A percentile compares a stretch with the other conserved stretches of the same genome.
Evolutionary conservation across 2,888 invertebrate species (phyloP).

Genomic region (Lymantria monacha): DNA sequence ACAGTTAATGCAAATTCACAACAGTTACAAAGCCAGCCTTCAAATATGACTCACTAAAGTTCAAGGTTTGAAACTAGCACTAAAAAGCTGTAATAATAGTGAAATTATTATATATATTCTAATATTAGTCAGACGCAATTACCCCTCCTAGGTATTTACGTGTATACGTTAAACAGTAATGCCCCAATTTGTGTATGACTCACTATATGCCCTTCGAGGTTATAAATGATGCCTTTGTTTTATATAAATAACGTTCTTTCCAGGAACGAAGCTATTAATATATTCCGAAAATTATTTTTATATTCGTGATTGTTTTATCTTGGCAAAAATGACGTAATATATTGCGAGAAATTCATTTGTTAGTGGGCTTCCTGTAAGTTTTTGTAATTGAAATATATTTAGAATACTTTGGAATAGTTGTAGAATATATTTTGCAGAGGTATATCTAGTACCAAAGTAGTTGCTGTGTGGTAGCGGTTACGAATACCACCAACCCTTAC

Average conservation of each 20-base stretch:
- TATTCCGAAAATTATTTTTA: slow-evolving; percentile 31
- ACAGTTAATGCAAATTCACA: neutral
- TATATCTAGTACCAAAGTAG: no score
- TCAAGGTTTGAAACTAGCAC: slow-evolving; percentile 36
- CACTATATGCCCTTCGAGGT: slow-evolving; percentile 59
- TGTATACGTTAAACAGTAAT: slow-evolving; percentile 37
- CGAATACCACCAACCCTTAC: no score
- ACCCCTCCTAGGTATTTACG: slow-evolving; percentile 28
- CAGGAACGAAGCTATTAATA: slow-evolving; percentile 42
- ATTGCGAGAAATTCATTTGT: neutral
- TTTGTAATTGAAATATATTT: neutral
- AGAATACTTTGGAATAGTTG: no score
- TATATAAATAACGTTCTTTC: slow-evolving; percentile 64
- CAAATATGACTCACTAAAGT: slow-evolving; percentile 28
- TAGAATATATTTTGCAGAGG: no score
- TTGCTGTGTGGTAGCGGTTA: no score
- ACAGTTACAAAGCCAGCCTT: slow-evolving; percentile 9
- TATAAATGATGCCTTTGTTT: slow-evolving; percentile 64
- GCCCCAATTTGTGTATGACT: slow-evolving; percentile 59
- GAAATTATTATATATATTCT: slow-evolving; percentile 48
- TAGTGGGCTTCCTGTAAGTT: neutral
- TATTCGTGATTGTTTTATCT: slow-evolving; percentile 14
- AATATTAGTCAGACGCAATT: slow-evolving; percentile 56
- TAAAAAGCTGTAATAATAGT: slow-evolving; percentile 32
- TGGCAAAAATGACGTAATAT: slow-evolving; percentile 7